Evolutionary conservation across 2,113 vertebrate species (phyloP).

Genomic region (Benitochromis conjunctus): DNA sequence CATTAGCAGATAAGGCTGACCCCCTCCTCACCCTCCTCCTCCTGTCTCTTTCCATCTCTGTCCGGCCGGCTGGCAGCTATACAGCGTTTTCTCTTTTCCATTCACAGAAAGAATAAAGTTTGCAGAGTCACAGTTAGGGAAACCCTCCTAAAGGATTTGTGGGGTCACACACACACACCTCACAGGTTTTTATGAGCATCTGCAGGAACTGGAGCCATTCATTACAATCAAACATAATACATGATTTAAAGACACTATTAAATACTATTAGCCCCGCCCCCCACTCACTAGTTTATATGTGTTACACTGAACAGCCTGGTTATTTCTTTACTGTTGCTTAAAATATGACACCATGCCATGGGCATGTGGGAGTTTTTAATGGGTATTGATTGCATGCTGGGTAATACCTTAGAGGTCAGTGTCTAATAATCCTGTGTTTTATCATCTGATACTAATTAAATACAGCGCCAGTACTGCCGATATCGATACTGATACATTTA

Average conservation of each 20-base stretch:
- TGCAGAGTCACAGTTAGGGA: not conserved
- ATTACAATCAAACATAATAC: not conserved
- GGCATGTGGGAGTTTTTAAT: not conserved
- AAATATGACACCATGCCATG: not conserved
- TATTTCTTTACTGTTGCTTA: not conserved
- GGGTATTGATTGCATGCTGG: not conserved
- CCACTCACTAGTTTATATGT: not conserved
- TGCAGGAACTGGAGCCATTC: not conserved
- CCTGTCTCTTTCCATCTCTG: conserved; percentile 58
- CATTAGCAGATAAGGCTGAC: conserved; percentile 74
- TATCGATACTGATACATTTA: no score
- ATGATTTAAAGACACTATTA: not conserved
- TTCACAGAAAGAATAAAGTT: not conserved
- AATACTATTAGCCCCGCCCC: not conserved
- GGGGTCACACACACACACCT: not conserved
- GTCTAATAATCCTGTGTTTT: not conserved
- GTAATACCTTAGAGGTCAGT: not conserved
- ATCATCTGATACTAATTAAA: not conserved
- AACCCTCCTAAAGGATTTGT: not conserved
- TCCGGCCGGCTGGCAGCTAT: not conserved
- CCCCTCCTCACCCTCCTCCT: conserved; percentile 21
- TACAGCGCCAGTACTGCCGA: no score
- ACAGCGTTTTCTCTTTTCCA: not conserved
- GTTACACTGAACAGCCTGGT: not conserved
- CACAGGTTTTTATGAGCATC: not conserved